phyloP scores from a whole-genome alignment of 2,797 vertebrate species.

The Melopsittacus undulatus region DNA sequence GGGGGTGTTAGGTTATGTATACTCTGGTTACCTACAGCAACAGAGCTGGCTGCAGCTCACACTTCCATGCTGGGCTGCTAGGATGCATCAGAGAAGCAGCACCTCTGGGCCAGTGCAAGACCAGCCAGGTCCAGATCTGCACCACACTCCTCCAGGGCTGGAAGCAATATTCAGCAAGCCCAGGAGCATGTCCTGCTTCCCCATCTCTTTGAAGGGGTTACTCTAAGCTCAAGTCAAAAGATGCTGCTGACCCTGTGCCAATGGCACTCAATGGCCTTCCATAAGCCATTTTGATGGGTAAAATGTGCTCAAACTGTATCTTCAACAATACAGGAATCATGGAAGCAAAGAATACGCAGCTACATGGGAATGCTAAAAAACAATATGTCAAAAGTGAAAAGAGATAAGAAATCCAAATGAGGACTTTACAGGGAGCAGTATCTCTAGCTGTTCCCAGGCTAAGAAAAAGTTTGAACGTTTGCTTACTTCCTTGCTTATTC shows the following conservation, averaged over 20 bases:
- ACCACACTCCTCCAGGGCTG: not conserved
- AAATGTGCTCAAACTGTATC: not conserved
- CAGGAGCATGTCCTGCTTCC: accelerated
- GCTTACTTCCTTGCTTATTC: not conserved
- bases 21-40: not conserved
- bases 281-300: not conserved
- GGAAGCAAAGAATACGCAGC: not conserved
- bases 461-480: not conserved
- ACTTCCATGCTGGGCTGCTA: not conserved
- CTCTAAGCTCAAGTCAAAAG: not conserved
- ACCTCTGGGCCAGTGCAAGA: accelerated
- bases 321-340: not conserved
- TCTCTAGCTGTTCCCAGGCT: not conserved
- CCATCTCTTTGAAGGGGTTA: not conserved
- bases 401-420: not conserved
- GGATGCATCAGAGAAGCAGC: not conserved
- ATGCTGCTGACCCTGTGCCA: accelerated
- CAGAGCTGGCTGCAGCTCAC: not conserved
- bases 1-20: accelerated
- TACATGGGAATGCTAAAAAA: not conserved
- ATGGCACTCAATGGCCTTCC: not conserved
- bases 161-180: accelerated
- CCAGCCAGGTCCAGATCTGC: not conserved
- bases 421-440: not conserved
- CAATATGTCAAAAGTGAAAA: not conserved